Conservation (phyloP, 92 coral and sea anemone species). For the Hydrozoanthus gracilis region DNA sequence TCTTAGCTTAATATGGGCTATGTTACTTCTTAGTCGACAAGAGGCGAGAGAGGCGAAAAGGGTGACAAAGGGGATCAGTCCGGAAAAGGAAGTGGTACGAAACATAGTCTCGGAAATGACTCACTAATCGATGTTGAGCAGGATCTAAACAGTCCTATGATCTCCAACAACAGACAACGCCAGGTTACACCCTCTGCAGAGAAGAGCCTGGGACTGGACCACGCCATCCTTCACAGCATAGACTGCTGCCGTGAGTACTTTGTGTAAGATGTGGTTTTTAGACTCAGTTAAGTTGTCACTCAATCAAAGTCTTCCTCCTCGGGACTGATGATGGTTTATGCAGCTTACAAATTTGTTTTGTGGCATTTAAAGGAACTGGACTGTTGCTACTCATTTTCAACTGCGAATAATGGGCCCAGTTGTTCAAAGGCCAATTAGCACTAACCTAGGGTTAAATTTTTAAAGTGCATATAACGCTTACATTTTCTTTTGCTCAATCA, state of each 20-base stretch:
- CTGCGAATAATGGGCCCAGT: too few relatives aligned
- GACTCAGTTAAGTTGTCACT: neutral
- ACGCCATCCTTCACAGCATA: constrained; percentile 92
- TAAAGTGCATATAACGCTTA: too few relatives aligned
- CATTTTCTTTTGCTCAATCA: too few relatives aligned
- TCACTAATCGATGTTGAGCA: constrained; percentile 68
- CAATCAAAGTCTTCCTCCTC: neutral
- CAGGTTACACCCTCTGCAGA: constrained; percentile 74
- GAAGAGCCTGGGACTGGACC: constrained; percentile 91
- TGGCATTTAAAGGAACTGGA: too few relatives aligned
- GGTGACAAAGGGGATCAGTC: constrained; percentile 81
- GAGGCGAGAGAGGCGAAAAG: constrained; percentile 68
- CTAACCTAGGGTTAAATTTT: too few relatives aligned
- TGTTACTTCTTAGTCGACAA: constrained; percentile 73
- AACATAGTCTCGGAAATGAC: constrained; percentile 66
- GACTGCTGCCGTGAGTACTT: constrained; percentile 84
- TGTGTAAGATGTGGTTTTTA: neutral
- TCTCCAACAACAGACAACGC: constrained; percentile 69
- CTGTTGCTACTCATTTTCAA: too few relatives aligned
- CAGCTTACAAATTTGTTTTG: too few relatives aligned
- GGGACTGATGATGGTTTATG: neutral
- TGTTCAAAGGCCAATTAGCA: too few relatives aligned
- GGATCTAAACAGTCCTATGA: constrained; percentile 54
- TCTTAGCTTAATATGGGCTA: neutral
- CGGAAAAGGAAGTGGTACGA: constrained; percentile 65